These are phyloP conservation scores for Lymantria monacha DNA, from an alignment of 2,888 invertebrate genomes.

Conservation along the genomic window DNA sequence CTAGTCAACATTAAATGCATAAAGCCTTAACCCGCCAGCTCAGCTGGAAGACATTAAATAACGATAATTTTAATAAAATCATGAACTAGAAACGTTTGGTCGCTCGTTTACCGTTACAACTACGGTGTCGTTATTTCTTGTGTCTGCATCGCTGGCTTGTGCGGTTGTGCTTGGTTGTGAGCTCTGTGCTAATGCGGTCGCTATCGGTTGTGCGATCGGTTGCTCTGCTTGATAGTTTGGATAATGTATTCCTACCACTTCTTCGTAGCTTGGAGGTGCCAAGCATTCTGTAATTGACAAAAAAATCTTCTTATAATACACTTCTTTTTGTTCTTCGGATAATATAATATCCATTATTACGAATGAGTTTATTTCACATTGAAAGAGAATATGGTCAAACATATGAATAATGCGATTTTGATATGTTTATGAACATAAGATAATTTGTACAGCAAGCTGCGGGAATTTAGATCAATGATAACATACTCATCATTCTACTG, in stretches of 20 bases:
- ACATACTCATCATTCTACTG: too few species aligned
- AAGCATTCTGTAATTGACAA: conserved; percentile 63
- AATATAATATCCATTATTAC: too few species aligned
- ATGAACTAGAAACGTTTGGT: conserved; percentile 43
- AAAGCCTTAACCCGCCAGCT: conserved; percentile 34
- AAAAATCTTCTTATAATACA: background rate
- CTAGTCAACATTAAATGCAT: conserved; percentile 42
- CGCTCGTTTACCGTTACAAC: conserved; percentile 38
- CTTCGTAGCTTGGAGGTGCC: conserved; percentile 76
- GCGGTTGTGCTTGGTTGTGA: conserved; percentile 8
- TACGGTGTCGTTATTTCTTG: conserved; percentile 1
- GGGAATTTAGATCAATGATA: too few species aligned
- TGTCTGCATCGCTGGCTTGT: conserved; percentile 16
- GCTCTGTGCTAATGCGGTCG: conserved; percentile 54
- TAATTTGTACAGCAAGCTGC: too few species aligned
- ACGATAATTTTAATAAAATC: conserved; percentile 20
- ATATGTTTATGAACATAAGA: too few species aligned
- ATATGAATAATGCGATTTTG: too few species aligned
- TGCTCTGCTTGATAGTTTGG: conserved; percentile 60
- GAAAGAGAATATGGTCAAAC: too few species aligned
- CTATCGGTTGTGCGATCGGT: conserved; percentile 66
- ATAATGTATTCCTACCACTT: conserved; percentile 72
- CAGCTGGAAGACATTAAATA: conserved; percentile 38
- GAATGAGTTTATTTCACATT: too few species aligned
- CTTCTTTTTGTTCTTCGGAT: background rate